Evolutionary conservation across 1,140 invertebrate genomes (phyloP).

Genomic region (Protaetia brevitarsis): DNA sequence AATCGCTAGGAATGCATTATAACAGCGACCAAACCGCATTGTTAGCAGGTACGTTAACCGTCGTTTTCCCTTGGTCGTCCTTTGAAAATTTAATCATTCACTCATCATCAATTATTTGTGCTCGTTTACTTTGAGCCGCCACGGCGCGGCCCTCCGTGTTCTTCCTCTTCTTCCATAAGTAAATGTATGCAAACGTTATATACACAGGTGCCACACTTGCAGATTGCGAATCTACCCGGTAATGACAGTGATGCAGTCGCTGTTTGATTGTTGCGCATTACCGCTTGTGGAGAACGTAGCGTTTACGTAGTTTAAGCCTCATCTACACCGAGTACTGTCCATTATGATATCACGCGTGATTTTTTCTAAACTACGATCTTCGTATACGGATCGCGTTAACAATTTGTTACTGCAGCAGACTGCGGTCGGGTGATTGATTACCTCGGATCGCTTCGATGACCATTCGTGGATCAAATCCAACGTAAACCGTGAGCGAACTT

Average conservation of each 20-base stretch:
- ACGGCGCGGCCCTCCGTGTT: not conserved
- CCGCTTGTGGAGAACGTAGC: constrained; percentile 8
- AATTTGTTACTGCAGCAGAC: no score
- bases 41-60: not conserved
- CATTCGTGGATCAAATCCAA: no score
- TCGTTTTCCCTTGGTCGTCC: not conserved
- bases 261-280: constrained; percentile 9
- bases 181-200: not conserved
- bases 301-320: not conserved
- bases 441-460: no score
- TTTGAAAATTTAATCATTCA: constrained; percentile 13
- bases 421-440: no score
- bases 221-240: constrained; percentile 1
- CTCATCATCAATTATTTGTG: constrained; percentile 4
- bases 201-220: not conserved
- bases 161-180: not conserved
- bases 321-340: not conserved
- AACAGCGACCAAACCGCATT: constrained; percentile 3
- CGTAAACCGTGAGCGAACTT: no score
- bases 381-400: not conserved
- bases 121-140: not conserved
- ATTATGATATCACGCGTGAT: constrained; percentile 2
- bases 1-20: constrained; percentile 2
- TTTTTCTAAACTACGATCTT: not conserved
- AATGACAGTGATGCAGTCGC: constrained; percentile 11